Evolutionary conservation across 2,797 vertebrate species (phyloP).

Genomic region (Amazonetta brasiliensis): DNA sequence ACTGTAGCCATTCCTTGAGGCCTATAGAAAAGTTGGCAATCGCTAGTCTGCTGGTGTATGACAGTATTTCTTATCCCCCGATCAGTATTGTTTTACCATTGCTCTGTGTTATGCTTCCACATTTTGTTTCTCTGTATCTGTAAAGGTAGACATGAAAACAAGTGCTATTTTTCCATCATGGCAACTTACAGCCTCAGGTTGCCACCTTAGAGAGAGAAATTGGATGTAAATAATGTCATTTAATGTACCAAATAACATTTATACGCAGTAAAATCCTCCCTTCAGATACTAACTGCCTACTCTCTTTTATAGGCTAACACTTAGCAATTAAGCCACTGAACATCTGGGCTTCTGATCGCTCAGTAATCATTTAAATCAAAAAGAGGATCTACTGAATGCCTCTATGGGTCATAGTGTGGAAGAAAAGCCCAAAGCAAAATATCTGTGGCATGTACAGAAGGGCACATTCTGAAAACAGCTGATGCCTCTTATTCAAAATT

Average conservation of each 20-base stretch:
- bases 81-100: background rate
- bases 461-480: slow-evolving; percentile 56
- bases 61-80: background rate
- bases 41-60: background rate
- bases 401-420: slow-evolving; percentile 41
- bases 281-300: slow-evolving; percentile 44
- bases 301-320: slow-evolving; percentile 38
- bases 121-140: background rate
- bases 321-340: slow-evolving; percentile 60
- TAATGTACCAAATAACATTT: slow-evolving; percentile 56
- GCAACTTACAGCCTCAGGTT: slow-evolving; percentile 1
- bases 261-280: slow-evolving; percentile 49
- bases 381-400: slow-evolving; percentile 40
- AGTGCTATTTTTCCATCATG: background rate
- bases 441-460: slow-evolving; percentile 32
- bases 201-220: slow-evolving; percentile 32
- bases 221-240: slow-evolving; percentile 60
- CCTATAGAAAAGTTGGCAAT: background rate
- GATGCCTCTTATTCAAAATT: slow-evolving; percentile 68
- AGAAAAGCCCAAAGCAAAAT: slow-evolving; percentile 61
- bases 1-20: background rate
- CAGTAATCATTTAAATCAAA: slow-evolving; percentile 63
- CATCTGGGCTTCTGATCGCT: slow-evolving; percentile 48
- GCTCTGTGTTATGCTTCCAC: background rate
- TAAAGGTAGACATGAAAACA: background rate